Base-by-base conservation (phyloP, 2,888 invertebrate genomes). In the Sylvicola cinctus region DNA sequence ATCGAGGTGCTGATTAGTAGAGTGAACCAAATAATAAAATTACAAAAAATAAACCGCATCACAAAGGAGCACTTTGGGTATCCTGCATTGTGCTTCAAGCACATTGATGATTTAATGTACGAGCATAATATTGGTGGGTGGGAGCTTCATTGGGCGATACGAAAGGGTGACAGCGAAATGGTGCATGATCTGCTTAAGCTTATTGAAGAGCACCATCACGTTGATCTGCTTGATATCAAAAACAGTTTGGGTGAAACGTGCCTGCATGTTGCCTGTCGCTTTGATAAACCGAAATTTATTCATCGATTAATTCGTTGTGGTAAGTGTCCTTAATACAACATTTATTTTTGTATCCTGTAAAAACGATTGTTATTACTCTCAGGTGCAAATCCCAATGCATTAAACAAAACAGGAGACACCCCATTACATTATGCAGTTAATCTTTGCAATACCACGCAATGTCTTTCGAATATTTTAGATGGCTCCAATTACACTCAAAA, bases 171-270 rank as follows among this genome's bases (percentile, higher is more conserved):
- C 36, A 33, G 40, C 35, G 35, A 44, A 4, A 33, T 36, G 12
- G 39, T 52, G 16, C 45, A 50, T 5, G 45, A 45, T 15, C 43
- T 53, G 3, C 49, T 55, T 25, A 42, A 50, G 16, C 40, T 55
- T 6, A 42, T 60, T n/a, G 43, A 45, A 15, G 54, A 41, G 38
- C 47, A 46, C 31, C 47, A 51, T 17, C 48, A 50, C 31, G 41
- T 46, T 16, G 48, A 45, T 23, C 43, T 66, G 11, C 42, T 68
- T 3, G 60, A 62, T 40, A 49, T 60, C 4, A 46, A 52, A 4
- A 66, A 67, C 38, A 49, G 50, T 11, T 53, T 56, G 17, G 55
- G 59, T 1, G 63, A 67, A 40, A 65, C 65, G 1, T 56, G 62
- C 0, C 25, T 25, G 25, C 25, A 25, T 43, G 52, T 60, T 23